Evolutionary conservation across 2,888 invertebrate genomes (phyloP).

Genomic region (Agonum fuliginosum): DNA sequence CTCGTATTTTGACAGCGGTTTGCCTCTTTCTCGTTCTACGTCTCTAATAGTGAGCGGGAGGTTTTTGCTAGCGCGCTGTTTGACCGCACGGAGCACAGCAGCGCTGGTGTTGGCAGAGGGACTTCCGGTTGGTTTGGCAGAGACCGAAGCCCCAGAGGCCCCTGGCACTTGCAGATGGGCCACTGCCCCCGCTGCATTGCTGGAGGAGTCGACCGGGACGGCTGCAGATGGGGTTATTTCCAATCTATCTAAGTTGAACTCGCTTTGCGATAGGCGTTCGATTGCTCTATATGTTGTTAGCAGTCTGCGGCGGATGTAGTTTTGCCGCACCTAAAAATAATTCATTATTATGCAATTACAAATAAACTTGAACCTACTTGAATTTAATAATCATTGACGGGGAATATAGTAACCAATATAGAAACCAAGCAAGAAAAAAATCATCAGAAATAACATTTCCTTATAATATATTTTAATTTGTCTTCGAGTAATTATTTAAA

Average conservation of each 20-base stretch:
- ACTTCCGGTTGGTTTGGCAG: conserved; percentile 65
- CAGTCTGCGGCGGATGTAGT: conserved; percentile 85
- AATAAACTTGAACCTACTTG: background rate
- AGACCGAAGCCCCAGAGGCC: conserved; percentile 67
- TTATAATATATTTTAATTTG: no score
- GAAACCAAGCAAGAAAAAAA: background rate
- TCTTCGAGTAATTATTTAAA: no score
- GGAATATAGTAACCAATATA: background rate
- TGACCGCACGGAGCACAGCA: conserved; percentile 71
- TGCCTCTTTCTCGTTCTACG: conserved; percentile 87
- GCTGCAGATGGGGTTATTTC: conserved; percentile 78
- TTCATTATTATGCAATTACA: background rate
- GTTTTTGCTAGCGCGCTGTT: conserved; percentile 74
- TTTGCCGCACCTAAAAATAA: conserved; percentile 81
- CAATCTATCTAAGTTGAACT: conserved; percentile 85
- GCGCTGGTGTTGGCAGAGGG: conserved; percentile 71
- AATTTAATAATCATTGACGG: background rate
- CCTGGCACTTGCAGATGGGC: conserved; percentile 66
- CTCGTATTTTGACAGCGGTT: conserved; percentile 91
- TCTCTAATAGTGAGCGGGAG: conserved; percentile 84
- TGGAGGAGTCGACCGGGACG: conserved; percentile 63
- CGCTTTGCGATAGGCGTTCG: conserved; percentile 88
- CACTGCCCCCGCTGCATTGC: conserved; percentile 70
- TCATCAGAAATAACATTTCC: background rate
- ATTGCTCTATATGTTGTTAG: conserved; percentile 88